Base-by-base conservation (phyloP, 2,888 invertebrate genomes). In the Dexiosoma caninum region DNA sequence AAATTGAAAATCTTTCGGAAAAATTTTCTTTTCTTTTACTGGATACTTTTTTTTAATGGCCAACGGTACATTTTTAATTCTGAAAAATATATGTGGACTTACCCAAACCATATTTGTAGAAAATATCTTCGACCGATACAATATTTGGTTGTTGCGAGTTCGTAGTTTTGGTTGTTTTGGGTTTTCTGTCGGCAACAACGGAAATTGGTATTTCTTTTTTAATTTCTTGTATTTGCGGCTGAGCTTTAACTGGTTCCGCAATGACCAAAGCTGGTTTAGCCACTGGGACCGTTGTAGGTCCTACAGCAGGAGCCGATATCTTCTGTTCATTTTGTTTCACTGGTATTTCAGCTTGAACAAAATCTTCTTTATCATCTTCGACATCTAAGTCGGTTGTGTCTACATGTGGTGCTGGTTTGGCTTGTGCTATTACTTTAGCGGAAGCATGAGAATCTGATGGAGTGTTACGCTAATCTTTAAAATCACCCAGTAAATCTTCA, bases 21-120 rank as follows among this genome's bases (percentile, higher is more conserved):
- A n/a, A n/a, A n/a, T n/a, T n/a, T n/a, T n/a, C n/a, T 27, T 27
- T 27, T 6, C 6, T 27, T 27, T 5, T 16, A 62, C 32, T 49
- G 32, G 46, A 10, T 35, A 21, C 62, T 46, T 46, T 46, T 9
- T 9, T 35, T 1, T 14, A 21, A 62, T n/a, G 46, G 46, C n/a
- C 14, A 21, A n/a, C 19, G 27, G 27, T 5, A 27, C 27, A 27
- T 27, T 27, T 27, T 27, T 27, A 5, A 6, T 27, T 5, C 6
- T 5, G 3, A 6, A 5, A 27, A n/a, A n/a, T n/a, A n/a, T n/a
- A n/a, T n/a, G n/a, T n/a, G n/a, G 21, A 92, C 93, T 93, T 87
- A 94, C 94, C 93, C 81, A 94, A 89, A 78, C 93, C 93, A 90
- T 93, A 92, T 88, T 92, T 92, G 86, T 92, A 92, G 89, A 94